These are phyloP conservation scores for Bombus sylvicola DNA, from an alignment of 1,140 invertebrate species.

Conservation along the genomic window DNA sequence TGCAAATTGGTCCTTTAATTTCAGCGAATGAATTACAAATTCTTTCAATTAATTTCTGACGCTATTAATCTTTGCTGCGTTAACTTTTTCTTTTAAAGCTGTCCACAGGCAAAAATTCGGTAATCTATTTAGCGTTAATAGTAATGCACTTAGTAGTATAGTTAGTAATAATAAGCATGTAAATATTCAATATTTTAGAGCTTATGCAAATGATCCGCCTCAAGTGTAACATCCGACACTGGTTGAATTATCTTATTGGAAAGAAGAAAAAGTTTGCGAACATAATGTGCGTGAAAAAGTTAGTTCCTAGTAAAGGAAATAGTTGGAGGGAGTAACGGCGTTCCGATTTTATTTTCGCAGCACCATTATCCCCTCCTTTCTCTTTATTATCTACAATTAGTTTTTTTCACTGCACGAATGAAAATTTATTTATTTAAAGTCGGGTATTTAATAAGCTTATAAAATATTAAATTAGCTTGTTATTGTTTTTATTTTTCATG, in stretches of 20 bases:
- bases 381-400: background rate
- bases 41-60: no score
- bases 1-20: no score
- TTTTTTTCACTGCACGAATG: background rate
- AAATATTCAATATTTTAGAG: background rate
- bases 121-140: no score
- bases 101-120: no score
- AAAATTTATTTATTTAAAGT: no score
- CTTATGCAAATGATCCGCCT: background rate
- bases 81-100: no score
- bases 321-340: background rate
- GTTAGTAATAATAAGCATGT: no score
- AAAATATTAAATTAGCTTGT: no score
- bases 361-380: background rate
- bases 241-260: background rate
- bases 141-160: no score
- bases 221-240: background rate
- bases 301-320: background rate
- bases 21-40: no score
- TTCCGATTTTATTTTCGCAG: background rate
- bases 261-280: background rate
- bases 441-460: rapidly evolving
- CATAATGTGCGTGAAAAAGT: background rate
- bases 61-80: no score
- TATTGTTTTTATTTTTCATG: background rate